Percentiles rank a stretch among this genome's conserved stretches.
phyloP scores from a whole-genome alignment of 2,113 vertebrate genomes.

The Pholis gunnellus region DNA sequence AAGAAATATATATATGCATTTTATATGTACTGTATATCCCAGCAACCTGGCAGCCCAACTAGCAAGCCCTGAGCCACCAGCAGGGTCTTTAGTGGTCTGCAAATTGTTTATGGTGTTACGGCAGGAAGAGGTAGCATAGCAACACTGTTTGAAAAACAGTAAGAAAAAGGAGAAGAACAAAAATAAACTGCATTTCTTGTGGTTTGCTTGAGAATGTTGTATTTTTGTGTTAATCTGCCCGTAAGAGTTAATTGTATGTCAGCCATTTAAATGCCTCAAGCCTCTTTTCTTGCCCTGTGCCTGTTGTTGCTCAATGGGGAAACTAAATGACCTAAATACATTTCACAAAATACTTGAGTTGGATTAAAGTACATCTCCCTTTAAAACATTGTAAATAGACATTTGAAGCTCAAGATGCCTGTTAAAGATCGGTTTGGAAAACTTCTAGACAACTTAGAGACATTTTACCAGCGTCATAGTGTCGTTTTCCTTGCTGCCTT shows the following conservation, averaged over 20 bases:
- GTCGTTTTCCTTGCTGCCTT: conserved; percentile 11
- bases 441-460: background rate
- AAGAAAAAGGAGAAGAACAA: conserved; percentile 53
- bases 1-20: background rate
- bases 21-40: conserved; percentile 29
- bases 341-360: background rate
- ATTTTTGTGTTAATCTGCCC: conserved; percentile 67
- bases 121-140: conserved; percentile 64
- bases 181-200: conserved; percentile 67
- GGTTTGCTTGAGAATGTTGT: conserved; percentile 44
- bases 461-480: background rate
- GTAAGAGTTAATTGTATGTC: conserved; percentile 64
- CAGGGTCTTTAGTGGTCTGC: conserved; percentile 43
- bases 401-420: background rate
- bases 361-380: background rate
- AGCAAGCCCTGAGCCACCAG: conserved; percentile 33
- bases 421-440: background rate
- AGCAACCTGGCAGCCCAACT: conserved; percentile 44
- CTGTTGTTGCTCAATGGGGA: conserved; percentile 30
- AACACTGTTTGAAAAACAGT: conserved; percentile 71
- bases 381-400: conserved; percentile 1
- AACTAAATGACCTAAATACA: conserved; percentile 14
- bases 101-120: conserved; percentile 68
- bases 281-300: conserved; percentile 17
- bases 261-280: conserved; percentile 52